Evolutionary conservation across 2,888 invertebrate genomes (phyloP).

Genomic region (Xanthostigma xanthostigma): DNA sequence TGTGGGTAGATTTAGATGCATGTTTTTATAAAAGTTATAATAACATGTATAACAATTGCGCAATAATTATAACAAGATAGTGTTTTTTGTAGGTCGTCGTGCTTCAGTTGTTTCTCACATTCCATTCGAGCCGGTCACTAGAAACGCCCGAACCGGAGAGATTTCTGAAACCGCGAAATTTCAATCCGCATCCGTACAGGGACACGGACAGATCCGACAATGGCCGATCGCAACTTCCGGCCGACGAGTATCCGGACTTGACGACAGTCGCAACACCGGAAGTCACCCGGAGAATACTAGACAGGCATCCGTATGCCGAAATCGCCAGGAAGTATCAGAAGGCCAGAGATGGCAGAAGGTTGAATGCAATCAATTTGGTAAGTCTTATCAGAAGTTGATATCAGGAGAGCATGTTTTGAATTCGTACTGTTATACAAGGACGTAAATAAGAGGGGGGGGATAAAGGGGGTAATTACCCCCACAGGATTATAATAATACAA

Average conservation of each 20-base stretch:
- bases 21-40: too few species aligned
- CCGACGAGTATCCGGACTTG: conserved; percentile 8
- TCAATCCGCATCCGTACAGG: conserved; percentile 28
- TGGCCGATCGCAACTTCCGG: conserved; percentile 6
- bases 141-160: conserved; percentile 25
- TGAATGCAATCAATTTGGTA: background rate
- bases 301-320: conserved; percentile 8
- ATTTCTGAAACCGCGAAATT: conserved; percentile 26
- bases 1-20: too few species aligned
- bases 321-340: conserved; percentile 7
- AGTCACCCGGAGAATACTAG: conserved; percentile 1
- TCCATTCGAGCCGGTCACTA: conserved; percentile 8
- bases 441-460: too few species aligned
- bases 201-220: conserved; percentile 8
- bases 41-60: too few species aligned
- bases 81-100: too few species aligned
- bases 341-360: conserved; percentile 4
- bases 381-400: background rate
- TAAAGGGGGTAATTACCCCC: too few species aligned
- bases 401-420: background rate
- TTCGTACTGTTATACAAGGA: too few species aligned
- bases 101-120: background rate
- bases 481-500: too few species aligned
- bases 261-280: conserved; percentile 11
- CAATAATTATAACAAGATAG: too few species aligned